phyloP scores from a whole-genome alignment of 2,797 vertebrate genomes.

The Thamnophis elegans region DNA sequence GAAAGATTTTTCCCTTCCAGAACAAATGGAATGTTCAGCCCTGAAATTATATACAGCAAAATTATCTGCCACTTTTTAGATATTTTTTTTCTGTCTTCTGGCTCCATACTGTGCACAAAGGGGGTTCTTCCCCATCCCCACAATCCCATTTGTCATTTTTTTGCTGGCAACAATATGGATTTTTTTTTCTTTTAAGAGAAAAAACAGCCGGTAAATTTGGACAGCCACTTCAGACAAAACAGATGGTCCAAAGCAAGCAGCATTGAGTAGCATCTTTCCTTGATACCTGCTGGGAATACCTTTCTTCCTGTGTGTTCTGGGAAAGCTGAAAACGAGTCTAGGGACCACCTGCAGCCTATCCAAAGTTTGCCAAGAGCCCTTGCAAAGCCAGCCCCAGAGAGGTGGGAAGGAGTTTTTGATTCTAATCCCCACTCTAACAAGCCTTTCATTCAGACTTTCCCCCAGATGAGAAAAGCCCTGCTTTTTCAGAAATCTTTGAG shows the following conservation, averaged over 20 bases:
- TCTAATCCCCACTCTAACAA: slow-evolving; percentile 25
- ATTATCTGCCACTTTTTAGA: not conserved
- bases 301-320: slow-evolving; percentile 19
- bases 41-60: slow-evolving; percentile 1
- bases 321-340: slow-evolving; percentile 12
- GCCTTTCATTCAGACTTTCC: slow-evolving; percentile 11
- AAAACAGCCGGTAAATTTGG: not conserved
- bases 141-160: not conserved
- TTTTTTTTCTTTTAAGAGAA: not conserved
- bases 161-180: not conserved
- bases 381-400: slow-evolving; percentile 6
- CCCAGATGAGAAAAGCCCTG: slow-evolving; percentile 20
- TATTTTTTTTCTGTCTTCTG: not conserved
- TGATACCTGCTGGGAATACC: slow-evolving; percentile 34
- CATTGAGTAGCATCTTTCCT: not conserved
- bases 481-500: slow-evolving; percentile 29
- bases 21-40: not conserved
- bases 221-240: not conserved
- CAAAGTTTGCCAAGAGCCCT: slow-evolving; percentile 31
- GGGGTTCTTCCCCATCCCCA: not conserved
- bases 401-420: slow-evolving; percentile 1
- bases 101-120: not conserved
- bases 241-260: not conserved
- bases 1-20: not conserved
- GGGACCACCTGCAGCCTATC: slow-evolving; percentile 38